A percentile compares a stretch with the other conserved stretches of the same genome.
Evolutionary conservation across 2,113 vertebrate genomes (phyloP).

Genomic region (Peromyscus polionotus): DNA sequence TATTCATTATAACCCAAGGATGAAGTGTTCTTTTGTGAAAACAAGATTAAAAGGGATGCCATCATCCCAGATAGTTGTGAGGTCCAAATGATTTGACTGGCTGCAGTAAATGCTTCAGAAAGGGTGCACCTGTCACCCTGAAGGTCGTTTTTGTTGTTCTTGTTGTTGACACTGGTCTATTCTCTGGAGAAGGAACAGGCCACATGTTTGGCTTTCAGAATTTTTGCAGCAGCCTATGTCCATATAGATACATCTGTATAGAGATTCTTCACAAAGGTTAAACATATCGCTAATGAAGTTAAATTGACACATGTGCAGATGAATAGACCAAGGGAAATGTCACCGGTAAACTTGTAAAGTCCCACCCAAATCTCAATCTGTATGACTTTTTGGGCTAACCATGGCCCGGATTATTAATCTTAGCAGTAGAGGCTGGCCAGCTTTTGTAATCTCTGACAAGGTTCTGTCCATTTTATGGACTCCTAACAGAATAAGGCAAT

Average conservation of each 20-base stretch:
- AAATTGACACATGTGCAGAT: conserved; percentile 46
- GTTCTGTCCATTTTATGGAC: conserved; percentile 67
- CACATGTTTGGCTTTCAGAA: conserved; percentile 35
- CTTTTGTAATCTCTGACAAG: conserved; percentile 62
- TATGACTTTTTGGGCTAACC: conserved; percentile 63
- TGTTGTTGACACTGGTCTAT: background rate
- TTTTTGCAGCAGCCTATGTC: conserved; percentile 43
- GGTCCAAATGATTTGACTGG: background rate
- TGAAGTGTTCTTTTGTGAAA: conserved; percentile 13
- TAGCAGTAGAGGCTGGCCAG: conserved; percentile 61
- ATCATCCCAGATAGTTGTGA: background rate
- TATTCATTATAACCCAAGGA: background rate
- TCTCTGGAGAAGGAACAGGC: conserved; percentile 21
- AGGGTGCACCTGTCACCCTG: background rate
- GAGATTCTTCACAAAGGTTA: conserved; percentile 69
- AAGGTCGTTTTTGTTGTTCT: background rate
- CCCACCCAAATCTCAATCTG: conserved; percentile 58
- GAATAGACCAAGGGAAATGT: conserved; percentile 72
- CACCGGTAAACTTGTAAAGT: conserved; percentile 61
- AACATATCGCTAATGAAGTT: conserved; percentile 61
- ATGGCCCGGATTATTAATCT: conserved; percentile 65
- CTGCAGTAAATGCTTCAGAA: conserved; percentile 1
- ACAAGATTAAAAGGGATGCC: background rate
- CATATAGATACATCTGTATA: conserved; percentile 44
- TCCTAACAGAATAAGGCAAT: conserved; percentile 63